These are phyloP conservation scores for Calliopum simillimum DNA, from an alignment of 2,888 invertebrate species.

Conservation along the genomic window DNA sequence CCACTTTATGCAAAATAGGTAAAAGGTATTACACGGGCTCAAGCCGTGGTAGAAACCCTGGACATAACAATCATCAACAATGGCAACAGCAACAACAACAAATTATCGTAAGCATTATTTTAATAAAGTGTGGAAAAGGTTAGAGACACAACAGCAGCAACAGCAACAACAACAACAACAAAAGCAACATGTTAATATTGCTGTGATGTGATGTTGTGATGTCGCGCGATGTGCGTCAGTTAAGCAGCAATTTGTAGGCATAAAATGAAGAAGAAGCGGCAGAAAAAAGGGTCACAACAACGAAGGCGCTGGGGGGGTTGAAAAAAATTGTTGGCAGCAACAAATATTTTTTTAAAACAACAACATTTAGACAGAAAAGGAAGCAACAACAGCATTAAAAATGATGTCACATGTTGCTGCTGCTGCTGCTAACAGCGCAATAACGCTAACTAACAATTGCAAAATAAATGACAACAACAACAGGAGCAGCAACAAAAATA, in stretches of 20 bases:
- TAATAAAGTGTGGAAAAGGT: not conserved
- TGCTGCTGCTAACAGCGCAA: conserved; percentile 15
- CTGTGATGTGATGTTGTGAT: conserved; percentile 6
- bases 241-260: conserved; percentile 20
- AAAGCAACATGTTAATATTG: conserved; percentile 32
- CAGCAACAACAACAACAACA: conserved; percentile 3
- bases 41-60: conserved; percentile 1
- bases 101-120: conserved; percentile 3
- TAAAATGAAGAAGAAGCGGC: not conserved
- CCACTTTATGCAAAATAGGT: conserved; percentile 24
- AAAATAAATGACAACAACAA: conserved; percentile 22
- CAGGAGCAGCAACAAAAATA: conserved; percentile 9
- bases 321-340: conserved; percentile 3
- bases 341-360: not conserved
- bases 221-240: conserved; percentile 6
- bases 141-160: not conserved
- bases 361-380: conserved; percentile 10
- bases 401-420: conserved; percentile 40
- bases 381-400: conserved; percentile 10
- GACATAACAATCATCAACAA: conserved; percentile 33
- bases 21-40: not conserved
- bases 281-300: not conserved
- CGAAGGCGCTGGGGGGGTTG: not conserved
- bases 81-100: conserved; percentile 9
- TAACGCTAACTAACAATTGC: conserved; percentile 13